phyloP scores from a whole-genome alignment of 2,888 invertebrate species.

The Pachycephus smyrnensis region DNA sequence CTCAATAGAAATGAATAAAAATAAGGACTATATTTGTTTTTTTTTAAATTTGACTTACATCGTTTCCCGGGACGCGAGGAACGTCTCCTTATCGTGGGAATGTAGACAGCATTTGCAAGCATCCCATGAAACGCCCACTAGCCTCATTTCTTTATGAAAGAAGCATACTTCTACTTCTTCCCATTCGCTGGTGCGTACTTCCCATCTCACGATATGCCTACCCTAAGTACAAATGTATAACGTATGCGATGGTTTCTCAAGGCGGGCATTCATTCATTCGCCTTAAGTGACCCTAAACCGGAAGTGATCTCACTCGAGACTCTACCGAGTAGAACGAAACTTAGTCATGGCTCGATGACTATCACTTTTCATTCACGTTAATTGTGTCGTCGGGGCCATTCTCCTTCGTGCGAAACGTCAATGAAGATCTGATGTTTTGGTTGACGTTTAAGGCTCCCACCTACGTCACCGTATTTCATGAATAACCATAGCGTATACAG shows the following conservation, averaged over 20 bases:
- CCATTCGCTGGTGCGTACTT: neutral
- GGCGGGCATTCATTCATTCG: slow-evolving; percentile 17
- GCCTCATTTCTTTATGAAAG: neutral
- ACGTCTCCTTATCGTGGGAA: neutral
- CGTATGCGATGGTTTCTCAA: neutral
- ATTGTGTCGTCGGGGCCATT: neutral
- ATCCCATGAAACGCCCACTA: neutral
- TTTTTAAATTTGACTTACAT: neutral
- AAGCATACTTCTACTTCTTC: neutral
- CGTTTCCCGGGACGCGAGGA: neutral
- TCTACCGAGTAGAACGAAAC: slow-evolving; percentile 10
- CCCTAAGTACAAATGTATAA: slow-evolving; percentile 4
- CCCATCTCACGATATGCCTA: neutral
- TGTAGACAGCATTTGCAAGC: neutral
- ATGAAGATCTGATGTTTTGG: neutral
- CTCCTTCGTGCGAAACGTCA: neutral
- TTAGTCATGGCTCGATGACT: slow-evolving; percentile 16
- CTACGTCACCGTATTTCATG: neutral
- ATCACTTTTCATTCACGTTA: slow-evolving; percentile 13
- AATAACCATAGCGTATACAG: neutral
- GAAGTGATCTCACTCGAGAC: slow-evolving; percentile 22
- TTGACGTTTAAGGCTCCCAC: neutral
- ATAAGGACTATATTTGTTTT: neutral
- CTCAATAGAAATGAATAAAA: neutral
- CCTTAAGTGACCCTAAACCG: slow-evolving; percentile 19